phyloP scores from a whole-genome alignment of 2,113 vertebrate genomes.

The Nerophis ophidion region DNA sequence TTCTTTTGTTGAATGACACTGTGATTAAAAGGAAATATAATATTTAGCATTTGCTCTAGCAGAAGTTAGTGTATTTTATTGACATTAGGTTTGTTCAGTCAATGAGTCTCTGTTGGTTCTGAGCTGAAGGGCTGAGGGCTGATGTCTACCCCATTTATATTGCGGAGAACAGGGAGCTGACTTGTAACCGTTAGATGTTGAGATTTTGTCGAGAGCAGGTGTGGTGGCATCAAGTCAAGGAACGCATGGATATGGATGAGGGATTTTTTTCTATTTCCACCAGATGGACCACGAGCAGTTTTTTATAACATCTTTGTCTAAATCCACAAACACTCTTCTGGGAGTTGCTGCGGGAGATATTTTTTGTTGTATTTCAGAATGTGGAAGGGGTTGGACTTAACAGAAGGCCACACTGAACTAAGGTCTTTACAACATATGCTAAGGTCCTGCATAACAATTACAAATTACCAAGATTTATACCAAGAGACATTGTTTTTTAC shows the following conservation, averaged over 20 bases:
- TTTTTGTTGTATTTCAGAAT: neutral
- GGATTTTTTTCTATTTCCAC: neutral
- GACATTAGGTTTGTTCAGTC: constrained; percentile 14
- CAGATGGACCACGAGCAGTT: neutral
- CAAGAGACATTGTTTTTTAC: no score
- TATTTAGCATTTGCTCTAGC: neutral
- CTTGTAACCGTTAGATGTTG: constrained; percentile 41
- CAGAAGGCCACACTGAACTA: no score
- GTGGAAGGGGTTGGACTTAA: no score
- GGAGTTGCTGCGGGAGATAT: no score
- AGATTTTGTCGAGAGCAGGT: constrained; percentile 50
- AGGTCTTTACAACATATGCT: no score
- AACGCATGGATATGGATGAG: constrained; percentile 1
- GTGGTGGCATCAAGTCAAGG: constrained; percentile 23
- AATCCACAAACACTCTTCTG: neutral
- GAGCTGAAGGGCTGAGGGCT: neutral
- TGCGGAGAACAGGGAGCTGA: constrained; percentile 10
- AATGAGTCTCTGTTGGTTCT: constrained; percentile 24
- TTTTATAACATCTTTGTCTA: neutral
- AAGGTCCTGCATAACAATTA: no score
- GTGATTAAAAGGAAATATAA: constrained; percentile 10
- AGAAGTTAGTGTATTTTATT: constrained; percentile 27
- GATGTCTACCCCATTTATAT: constrained; percentile 20
- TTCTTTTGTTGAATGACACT: constrained; percentile 3
- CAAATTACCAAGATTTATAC: no score